These are phyloP conservation scores for Orchestia grillus DNA, from an alignment of 1,140 invertebrate genomes.

Conservation along the genomic window DNA sequence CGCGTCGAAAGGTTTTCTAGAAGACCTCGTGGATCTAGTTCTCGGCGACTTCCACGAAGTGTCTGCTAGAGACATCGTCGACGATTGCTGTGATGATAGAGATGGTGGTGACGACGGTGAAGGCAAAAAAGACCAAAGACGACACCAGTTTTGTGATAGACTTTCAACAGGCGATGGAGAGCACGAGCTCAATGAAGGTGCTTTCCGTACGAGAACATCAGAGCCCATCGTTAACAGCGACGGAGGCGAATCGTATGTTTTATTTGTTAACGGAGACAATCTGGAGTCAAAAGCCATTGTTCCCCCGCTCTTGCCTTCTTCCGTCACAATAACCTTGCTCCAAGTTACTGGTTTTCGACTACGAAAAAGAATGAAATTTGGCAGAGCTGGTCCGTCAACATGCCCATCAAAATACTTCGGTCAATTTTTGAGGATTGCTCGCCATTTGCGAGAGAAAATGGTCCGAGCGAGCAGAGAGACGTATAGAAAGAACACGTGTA, in stretches of 20 bases:
- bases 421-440: not conserved
- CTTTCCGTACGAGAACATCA: not conserved
- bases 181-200: not conserved
- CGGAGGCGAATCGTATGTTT: not conserved
- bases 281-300: constrained; percentile 14
- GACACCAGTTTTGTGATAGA: constrained; percentile 17
- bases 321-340: not conserved
- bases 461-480: not conserved
- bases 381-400: not conserved
- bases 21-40: not conserved
- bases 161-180: constrained; percentile 33
- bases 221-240: not conserved
- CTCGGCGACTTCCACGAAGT: not conserved
- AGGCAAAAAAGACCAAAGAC: not conserved
- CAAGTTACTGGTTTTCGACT: not conserved
- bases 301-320: not conserved
- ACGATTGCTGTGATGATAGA: not conserved
- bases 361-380: not conserved
- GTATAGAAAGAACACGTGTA: not conserved
- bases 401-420: not conserved
- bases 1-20: not conserved
- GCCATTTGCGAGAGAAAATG: not conserved
- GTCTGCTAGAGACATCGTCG: constrained; percentile 4
- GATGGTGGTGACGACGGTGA: not conserved
- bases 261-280: not conserved